These are phyloP conservation scores for Eupithecia subumbrata DNA, from an alignment of 2,888 invertebrate genomes.

Conservation along the genomic window DNA sequence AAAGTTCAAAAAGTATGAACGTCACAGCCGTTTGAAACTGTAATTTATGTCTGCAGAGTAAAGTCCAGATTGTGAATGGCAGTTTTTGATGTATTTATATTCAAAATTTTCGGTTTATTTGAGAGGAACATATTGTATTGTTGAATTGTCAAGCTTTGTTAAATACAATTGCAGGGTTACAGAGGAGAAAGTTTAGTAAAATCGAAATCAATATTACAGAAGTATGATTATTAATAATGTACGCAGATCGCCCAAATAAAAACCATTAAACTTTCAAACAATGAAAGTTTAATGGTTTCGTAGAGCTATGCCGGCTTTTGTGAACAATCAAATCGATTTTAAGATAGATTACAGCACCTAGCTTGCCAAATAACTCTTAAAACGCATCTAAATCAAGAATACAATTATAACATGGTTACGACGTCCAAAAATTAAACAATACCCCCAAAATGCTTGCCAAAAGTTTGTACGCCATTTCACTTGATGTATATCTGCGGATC, in stretches of 20 bases:
- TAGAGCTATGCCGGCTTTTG: neutral
- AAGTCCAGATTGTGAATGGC: conserved; percentile 5
- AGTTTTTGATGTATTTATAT: conserved; percentile 2
- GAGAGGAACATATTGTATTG: neutral
- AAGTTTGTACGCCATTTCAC: conserved; percentile 31
- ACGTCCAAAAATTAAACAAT: conserved; percentile 46
- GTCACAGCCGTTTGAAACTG: conserved; percentile 28
- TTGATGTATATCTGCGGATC: conserved; percentile 44
- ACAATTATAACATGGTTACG: conserved; percentile 35
- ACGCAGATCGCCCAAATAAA: neutral
- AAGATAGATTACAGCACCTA: neutral
- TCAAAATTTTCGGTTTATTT: conserved; percentile 1
- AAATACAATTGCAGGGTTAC: neutral
- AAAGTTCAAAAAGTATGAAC: conserved; percentile 38
- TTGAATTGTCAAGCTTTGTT: neutral
- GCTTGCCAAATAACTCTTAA: conserved; percentile 8
- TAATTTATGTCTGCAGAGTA: conserved; percentile 18
- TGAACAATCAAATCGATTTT: neutral
- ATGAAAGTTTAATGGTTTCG: neutral
- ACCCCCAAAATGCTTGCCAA: conserved; percentile 38
- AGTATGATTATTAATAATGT: neutral
- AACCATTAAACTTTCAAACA: neutral
- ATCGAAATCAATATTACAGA: no score
- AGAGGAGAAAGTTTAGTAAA: no score
- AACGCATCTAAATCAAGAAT: conserved; percentile 17